These are phyloP conservation scores for Abramis brama DNA, from an alignment of 2,113 vertebrate genomes.

Conservation along the genomic window DNA sequence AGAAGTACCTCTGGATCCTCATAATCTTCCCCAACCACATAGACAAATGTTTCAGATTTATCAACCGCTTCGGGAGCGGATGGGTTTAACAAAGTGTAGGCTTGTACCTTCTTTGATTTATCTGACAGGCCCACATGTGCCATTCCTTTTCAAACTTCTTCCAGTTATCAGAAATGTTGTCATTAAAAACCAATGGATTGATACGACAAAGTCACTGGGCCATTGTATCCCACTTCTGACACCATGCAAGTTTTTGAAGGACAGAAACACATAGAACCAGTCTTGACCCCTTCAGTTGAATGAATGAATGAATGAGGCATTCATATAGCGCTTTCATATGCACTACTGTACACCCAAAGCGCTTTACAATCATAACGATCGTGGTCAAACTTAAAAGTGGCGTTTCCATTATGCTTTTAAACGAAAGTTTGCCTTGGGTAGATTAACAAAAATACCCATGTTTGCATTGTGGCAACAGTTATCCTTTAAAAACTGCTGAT, in stretches of 20 bases:
- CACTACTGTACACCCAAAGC: too few relatives aligned
- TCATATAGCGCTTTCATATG: too few relatives aligned
- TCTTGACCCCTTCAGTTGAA: too few relatives aligned
- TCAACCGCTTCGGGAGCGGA: neutral
- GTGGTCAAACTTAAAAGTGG: too few relatives aligned
- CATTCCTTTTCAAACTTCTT: slow-evolving; percentile 25
- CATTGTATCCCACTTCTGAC: neutral
- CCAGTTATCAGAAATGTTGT: slow-evolving; percentile 40
- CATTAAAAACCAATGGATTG: slow-evolving; percentile 15
- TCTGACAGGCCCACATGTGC: slow-evolving; percentile 25
- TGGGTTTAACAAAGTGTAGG: neutral
- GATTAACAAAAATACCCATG: too few relatives aligned
- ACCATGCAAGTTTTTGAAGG: neutral
- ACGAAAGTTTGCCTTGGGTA: too few relatives aligned
- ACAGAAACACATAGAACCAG: too few relatives aligned
- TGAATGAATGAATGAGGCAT: too few relatives aligned
- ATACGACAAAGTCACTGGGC: neutral
- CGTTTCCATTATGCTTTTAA: too few relatives aligned
- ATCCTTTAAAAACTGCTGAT: too few relatives aligned
- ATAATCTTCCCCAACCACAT: neutral
- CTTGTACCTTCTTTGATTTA: slow-evolving; percentile 41
- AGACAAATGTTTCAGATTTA: neutral
- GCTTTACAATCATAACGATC: too few relatives aligned
- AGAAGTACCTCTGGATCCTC: slow-evolving; percentile 14
- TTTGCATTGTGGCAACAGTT: too few relatives aligned